Evolutionary conservation across 1,140 invertebrate genomes (phyloP).

Genomic region (Drosophila elegans): DNA sequence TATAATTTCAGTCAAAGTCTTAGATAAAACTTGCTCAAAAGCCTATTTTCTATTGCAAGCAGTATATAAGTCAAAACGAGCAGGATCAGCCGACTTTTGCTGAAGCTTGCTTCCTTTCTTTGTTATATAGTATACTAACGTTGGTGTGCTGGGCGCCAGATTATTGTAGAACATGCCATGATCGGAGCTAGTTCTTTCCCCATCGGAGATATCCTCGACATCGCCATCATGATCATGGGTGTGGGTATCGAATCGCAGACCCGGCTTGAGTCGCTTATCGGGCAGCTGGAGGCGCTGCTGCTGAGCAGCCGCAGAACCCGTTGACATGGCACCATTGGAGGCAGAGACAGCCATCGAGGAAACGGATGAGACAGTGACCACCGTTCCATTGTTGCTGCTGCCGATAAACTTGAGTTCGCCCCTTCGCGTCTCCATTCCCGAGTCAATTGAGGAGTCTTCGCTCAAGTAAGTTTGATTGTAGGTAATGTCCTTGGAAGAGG

Average conservation of each 20-base stretch:
- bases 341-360: constrained; percentile 71
- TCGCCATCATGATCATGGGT: constrained; percentile 93
- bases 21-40: too few relatives aligned
- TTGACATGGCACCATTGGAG: constrained; percentile 66
- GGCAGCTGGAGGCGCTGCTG: constrained; percentile 60
- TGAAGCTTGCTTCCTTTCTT: too few relatives aligned
- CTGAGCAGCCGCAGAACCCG: constrained; percentile 14
- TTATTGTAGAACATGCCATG: constrained; percentile 85
- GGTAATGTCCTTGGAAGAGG: constrained; percentile 84
- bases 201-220: constrained; percentile 94
- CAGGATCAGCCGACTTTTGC: too few relatives aligned
- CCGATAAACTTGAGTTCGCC: constrained; percentile 85
- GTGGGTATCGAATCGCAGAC: constrained; percentile 78
- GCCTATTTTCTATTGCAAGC: too few relatives aligned
- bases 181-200: constrained; percentile 91
- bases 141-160: constrained; percentile 78
- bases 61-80: too few relatives aligned
- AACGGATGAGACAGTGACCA: constrained; percentile 84
- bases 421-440: constrained; percentile 90
- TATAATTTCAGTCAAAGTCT: too few relatives aligned
- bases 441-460: constrained; percentile 93
- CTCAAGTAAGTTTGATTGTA: constrained; percentile 84
- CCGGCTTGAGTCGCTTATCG: constrained; percentile 71
- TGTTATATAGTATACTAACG: constrained; percentile 54
- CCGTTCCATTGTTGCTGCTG: constrained; percentile 84